Percentiles rank a stretch among this genome's conserved stretches.
phyloP scores from a whole-genome alignment of 2,113 vertebrate genomes.

The Pleuronectes platessa region DNA sequence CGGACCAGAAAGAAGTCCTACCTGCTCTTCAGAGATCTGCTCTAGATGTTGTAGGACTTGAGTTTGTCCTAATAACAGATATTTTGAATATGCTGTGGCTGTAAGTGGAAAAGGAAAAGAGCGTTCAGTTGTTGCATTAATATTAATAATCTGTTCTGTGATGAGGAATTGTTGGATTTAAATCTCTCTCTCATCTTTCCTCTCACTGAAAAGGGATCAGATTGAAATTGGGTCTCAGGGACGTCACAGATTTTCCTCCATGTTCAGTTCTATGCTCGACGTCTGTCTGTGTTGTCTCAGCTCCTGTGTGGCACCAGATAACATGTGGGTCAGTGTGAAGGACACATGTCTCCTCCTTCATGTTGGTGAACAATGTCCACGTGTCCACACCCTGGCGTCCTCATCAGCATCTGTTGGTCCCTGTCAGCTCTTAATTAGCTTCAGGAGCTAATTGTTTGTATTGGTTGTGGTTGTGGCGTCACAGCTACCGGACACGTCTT shows the following conservation, averaged over 20 bases:
- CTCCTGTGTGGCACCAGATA: constrained; percentile 35
- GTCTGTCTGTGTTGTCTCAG: constrained; percentile 29
- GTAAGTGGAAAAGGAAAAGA: no score
- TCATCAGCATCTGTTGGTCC: neutral
- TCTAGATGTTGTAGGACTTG: no score
- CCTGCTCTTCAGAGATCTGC: constrained; percentile 28
- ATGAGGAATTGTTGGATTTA: no score
- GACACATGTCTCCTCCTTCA: neutral
- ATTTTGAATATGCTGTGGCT: neutral
- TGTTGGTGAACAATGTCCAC: neutral
- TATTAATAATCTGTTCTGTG: no score
- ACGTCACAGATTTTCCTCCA: neutral
- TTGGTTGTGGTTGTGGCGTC: neutral
- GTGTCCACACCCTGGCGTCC: neutral
- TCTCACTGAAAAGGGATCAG: neutral
- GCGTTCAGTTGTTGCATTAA: no score
- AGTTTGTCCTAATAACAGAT: no score
- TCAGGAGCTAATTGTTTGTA: neutral
- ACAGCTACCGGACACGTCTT: neutral
- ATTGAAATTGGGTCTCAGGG: no score
- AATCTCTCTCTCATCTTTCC: no score
- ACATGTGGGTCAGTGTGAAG: constrained; percentile 53
- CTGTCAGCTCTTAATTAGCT: constrained; percentile 3
- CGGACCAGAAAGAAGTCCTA: constrained; percentile 30
- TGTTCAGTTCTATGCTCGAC: neutral